Evolutionary conservation across 35 echinoderm and acorn worm species (phyloP).

Genomic region (Hemicentrotus pulcherrimus): DNA sequence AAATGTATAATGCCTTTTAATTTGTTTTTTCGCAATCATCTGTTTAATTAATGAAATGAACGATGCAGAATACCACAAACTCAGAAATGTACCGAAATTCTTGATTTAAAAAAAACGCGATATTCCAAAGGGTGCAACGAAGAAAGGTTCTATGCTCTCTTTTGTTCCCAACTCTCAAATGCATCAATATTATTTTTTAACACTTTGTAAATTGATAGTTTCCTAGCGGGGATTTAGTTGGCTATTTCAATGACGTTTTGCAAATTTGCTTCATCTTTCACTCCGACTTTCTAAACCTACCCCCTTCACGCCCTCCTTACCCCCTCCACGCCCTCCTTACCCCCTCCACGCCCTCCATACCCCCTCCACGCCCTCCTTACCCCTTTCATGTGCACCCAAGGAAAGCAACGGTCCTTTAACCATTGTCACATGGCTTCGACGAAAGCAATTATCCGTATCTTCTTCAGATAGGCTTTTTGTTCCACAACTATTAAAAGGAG

Average conservation of each 20-base stretch:
- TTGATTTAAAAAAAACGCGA: too few species aligned
- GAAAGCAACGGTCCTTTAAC: background rate
- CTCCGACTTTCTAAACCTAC: too few species aligned
- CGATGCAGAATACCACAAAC: too few species aligned
- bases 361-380: background rate
- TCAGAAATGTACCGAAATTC: too few species aligned
- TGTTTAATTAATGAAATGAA: too few species aligned
- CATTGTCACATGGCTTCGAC: background rate
- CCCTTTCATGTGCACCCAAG: background rate
- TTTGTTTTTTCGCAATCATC: background rate
- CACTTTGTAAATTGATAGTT: too few species aligned
- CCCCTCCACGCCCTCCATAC: background rate
- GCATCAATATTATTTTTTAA: too few species aligned
- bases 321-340: background rate
- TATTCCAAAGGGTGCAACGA: background rate
- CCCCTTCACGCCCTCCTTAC: background rate
- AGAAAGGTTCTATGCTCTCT: background rate
- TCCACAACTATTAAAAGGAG: background rate
- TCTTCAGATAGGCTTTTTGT: background rate
- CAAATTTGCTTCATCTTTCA: too few species aligned
- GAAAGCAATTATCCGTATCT: background rate
- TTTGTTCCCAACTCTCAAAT: too few species aligned
- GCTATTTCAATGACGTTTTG: too few species aligned
- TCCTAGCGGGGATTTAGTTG: too few species aligned
- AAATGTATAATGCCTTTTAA: background rate